phyloP scores from a whole-genome alignment of 2,113 vertebrate species.

The Gobio gobio region DNA sequence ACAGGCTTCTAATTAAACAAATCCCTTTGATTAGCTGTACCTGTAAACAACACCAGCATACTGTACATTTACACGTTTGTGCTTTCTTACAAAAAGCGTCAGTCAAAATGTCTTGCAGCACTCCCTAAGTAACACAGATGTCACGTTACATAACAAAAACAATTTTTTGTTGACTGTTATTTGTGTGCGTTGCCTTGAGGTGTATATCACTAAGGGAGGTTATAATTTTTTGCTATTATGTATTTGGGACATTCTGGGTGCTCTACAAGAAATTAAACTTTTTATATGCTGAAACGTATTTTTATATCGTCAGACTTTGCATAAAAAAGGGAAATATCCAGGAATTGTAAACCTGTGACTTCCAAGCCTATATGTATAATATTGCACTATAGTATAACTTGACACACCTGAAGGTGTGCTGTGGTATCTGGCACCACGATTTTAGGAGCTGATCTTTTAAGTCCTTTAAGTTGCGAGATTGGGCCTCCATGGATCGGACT shows the following conservation, averaged over 20 bases:
- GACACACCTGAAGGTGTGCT: too few relatives aligned
- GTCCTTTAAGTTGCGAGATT: too few relatives aligned
- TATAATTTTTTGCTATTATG: background rate
- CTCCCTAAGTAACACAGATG: constrained; percentile 14
- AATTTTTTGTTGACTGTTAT: background rate
- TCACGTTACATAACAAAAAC: background rate
- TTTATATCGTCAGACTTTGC: background rate
- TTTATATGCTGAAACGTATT: background rate
- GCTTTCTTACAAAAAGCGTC: background rate
- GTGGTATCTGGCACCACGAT: too few relatives aligned
- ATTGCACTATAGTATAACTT: too few relatives aligned
- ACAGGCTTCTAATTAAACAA: constrained; percentile 17
- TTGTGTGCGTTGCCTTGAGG: background rate
- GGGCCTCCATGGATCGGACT: too few relatives aligned
- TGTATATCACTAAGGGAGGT: background rate
- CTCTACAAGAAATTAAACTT: background rate
- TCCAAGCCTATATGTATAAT: background rate
- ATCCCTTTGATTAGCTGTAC: constrained; percentile 24
- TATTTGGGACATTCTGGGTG: constrained; percentile 10
- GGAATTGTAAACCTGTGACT: background rate
- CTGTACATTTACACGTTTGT: background rate
- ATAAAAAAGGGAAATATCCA: background rate
- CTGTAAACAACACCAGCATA: constrained; percentile 2
- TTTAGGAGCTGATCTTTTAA: too few relatives aligned
- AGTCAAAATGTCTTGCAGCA: background rate